Evolutionary conservation across 2,888 invertebrate genomes (phyloP), one percentile per base, ranked within the genome.

Genomic region (Lypha dubia): DNA sequence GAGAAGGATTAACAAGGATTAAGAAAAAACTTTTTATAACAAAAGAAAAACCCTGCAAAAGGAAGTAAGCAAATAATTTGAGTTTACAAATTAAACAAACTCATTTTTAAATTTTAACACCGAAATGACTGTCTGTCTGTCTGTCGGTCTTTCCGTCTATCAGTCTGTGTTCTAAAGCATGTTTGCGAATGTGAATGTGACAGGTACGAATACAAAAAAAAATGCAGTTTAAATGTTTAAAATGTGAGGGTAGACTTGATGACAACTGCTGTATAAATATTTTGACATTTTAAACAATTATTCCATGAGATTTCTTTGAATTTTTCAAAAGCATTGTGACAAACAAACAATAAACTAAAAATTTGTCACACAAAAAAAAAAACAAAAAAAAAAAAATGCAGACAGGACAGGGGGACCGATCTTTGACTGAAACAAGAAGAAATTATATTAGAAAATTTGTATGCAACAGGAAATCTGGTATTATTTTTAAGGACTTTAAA

Each of bases 261-360:
- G 87, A 86, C 86, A 84, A 86, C 81, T 85, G 79, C 79, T 87
- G 86, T 85, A 84, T 84, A 86, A 87, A 87, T 87, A 87, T 87
- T 87, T 86, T 87, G 87, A 87, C 87, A 86, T 79, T 81, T 74
- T 65, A 65, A 74, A 58, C 74, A 79, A 80, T 80, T 56, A 35
- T n/a, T 28, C 2, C 22, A 1, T n/a, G 46, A 11, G 53, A 73
- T 73, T 79, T 46, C 53, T 80, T 65, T 76, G 41, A 71, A 79
- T 65, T 53, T 53, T 56, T 20, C 38, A 58, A 71, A n/a, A 76
- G 17, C 58, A 46, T 60, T 58, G 44, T n/a, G 51, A 46, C 51
- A 28, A 67, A 35, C 65, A 41, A 77, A 77, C 35, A 67, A 32
- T 32, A 65, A 76, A 65, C 6, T 1, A 35, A 62, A 35, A 62